These are phyloP conservation scores for Oryzias javanicus DNA, from an alignment of 2,113 vertebrate species.

Conservation along the genomic window DNA sequence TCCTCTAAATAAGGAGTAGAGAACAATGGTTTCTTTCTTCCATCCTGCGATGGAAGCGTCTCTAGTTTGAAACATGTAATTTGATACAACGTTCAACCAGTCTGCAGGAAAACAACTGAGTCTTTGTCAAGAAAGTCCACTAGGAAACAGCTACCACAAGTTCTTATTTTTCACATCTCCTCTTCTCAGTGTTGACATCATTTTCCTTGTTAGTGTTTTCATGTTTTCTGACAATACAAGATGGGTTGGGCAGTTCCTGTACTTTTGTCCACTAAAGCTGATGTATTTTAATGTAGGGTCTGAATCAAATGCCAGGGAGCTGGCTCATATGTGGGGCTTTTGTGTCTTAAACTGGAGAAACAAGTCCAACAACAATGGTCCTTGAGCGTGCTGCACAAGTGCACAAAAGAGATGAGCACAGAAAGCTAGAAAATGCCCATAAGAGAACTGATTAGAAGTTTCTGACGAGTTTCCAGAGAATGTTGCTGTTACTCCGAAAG, in stretches of 20 bases:
- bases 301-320: conserved; percentile 29
- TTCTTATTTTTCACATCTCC: conserved; percentile 35
- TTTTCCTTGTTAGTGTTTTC: conserved; percentile 36
- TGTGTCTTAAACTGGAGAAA: conserved; percentile 64
- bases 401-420: conserved; percentile 51
- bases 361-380: conserved; percentile 45
- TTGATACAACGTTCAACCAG: conserved; percentile 40
- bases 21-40: conserved; percentile 65
- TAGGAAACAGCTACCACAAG: conserved; percentile 22
- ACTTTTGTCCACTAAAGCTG: conserved; percentile 24
- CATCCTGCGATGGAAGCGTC: conserved; percentile 21
- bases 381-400: conserved; percentile 24
- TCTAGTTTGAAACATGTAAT: conserved; percentile 55
- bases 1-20: conserved; percentile 24
- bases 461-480: background rate
- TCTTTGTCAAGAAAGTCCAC: conserved; percentile 53
- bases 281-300: conserved; percentile 24
- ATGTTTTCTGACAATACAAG: conserved; percentile 43
- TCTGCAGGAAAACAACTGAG: conserved; percentile 42
- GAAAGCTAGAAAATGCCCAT: conserved; percentile 24
- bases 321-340: conserved; percentile 48
- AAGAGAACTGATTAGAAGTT: background rate
- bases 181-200: conserved; percentile 18
- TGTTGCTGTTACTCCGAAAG: background rate
- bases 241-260: conserved; percentile 4